Percentiles rank a stretch among this genome's conserved stretches.
phyloP scores from a whole-genome alignment of 2,113 vertebrate species.

The Lophius piscatorius region DNA sequence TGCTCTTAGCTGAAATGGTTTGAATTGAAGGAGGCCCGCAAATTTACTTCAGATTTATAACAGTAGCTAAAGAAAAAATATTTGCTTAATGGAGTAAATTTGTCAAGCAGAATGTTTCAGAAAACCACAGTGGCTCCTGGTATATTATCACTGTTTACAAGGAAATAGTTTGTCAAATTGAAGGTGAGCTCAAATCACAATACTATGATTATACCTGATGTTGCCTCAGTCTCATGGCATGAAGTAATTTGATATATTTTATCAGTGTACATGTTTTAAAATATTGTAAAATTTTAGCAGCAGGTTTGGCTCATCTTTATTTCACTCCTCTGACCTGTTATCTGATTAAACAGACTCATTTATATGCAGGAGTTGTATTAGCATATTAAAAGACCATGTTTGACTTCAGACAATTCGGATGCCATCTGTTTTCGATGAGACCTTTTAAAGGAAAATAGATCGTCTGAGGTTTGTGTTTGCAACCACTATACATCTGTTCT shows the following conservation, averaged over 20 bases:
- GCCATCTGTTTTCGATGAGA: slow-evolving; percentile 62
- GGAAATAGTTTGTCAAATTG: too few species aligned
- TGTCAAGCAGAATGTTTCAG: too few species aligned
- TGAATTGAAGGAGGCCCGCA: too few species aligned
- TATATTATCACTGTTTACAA: too few species aligned
- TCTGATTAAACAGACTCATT: slow-evolving; percentile 62
- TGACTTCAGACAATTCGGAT: slow-evolving; percentile 66
- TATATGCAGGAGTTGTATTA: slow-evolving; percentile 59
- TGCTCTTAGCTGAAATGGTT: too few species aligned
- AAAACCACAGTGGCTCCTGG: too few species aligned
- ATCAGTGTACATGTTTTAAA: slow-evolving; percentile 27
- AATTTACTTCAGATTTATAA: too few species aligned
- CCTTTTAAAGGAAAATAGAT: slow-evolving; percentile 25
- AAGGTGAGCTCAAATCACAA: too few species aligned
- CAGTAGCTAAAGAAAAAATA: too few species aligned
- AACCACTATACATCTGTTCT: slow-evolving; percentile 7
- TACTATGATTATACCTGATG: neutral
- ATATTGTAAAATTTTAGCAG: slow-evolving; percentile 34
- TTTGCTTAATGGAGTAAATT: too few species aligned
- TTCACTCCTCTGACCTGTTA: slow-evolving; percentile 69
- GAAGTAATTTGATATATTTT: slow-evolving; percentile 10
- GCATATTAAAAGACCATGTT: slow-evolving; percentile 70
- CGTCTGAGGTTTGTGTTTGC: slow-evolving; percentile 7
- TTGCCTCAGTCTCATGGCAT: slow-evolving; percentile 1
- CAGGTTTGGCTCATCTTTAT: slow-evolving; percentile 55